A percentile compares a stretch with the other conserved stretches of the same genome.
These are phyloP conservation scores for Columbina picui DNA, from an alignment of 2,113 vertebrate genomes.

Conservation along the genomic window DNA sequence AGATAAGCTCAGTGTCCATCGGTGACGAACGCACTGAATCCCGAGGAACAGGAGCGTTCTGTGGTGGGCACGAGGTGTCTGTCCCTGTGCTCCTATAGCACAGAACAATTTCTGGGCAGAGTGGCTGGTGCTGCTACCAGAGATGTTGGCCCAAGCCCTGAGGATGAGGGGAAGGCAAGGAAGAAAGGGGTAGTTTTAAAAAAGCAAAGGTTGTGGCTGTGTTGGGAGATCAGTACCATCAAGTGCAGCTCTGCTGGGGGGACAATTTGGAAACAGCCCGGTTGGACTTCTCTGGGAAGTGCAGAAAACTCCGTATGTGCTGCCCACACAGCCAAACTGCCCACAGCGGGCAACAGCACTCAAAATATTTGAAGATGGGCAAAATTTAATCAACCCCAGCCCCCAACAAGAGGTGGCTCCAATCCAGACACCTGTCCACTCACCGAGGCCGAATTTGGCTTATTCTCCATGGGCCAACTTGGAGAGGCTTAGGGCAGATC, in stretches of 20 bases:
- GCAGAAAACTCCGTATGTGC: not conserved
- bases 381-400: not conserved
- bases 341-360: conserved; percentile 11
- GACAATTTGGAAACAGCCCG: not conserved
- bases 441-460: not conserved
- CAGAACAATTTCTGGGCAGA: not conserved
- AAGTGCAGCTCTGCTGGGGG: not conserved
- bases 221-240: not conserved
- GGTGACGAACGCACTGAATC: not conserved
- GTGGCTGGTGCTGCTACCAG: not conserved
- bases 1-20: not conserved
- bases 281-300: not conserved
- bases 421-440: not conserved
- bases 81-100: not conserved
- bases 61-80: rapidly evolving
- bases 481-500: not conserved
- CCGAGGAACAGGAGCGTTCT: rapidly evolving
- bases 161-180: not conserved
- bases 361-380: conserved; percentile 1
- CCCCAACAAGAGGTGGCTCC: not conserved
- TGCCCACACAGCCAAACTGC: not conserved
- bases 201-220: not conserved
- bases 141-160: not conserved
- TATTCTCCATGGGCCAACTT: not conserved
- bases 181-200: not conserved